Evolutionary conservation across 2,888 invertebrate species (phyloP).

Genomic region (Rambutsinella grinnellia): DNA sequence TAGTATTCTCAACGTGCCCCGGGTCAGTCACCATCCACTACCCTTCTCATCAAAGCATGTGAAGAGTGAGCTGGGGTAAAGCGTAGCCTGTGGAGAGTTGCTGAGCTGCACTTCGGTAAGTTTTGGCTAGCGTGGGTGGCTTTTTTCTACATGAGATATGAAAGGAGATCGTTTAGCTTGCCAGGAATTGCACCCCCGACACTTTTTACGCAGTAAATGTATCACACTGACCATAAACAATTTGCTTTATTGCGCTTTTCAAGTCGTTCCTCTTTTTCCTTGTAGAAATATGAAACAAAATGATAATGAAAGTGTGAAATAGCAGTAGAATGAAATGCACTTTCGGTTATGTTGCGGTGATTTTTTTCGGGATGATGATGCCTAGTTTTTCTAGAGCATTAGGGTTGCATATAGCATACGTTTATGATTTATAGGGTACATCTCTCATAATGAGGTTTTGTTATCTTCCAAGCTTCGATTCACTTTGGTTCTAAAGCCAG

Average conservation of each 20-base stretch:
- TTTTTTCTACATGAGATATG: background rate
- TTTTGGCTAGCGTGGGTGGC: background rate
- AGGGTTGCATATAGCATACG: conserved; percentile 18
- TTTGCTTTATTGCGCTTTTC: background rate
- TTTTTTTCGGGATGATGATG: background rate
- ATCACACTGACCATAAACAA: background rate
- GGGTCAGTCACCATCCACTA: too few species aligned
- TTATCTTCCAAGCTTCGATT: conserved; percentile 46
- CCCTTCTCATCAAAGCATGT: background rate
- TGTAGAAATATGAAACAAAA: too few species aligned
- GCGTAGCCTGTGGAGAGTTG: too few species aligned
- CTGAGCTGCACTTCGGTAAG: too few species aligned
- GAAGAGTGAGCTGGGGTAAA: background rate
- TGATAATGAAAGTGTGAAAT: background rate
- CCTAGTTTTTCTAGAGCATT: background rate
- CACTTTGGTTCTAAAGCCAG: conserved; percentile 32
- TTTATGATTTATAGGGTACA: conserved; percentile 45
- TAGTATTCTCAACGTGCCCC: too few species aligned
- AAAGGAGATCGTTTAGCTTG: background rate
- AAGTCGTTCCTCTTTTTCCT: too few species aligned
- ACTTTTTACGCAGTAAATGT: background rate
- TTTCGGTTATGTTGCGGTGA: background rate
- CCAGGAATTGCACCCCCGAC: background rate
- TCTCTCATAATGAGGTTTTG: conserved; percentile 7
- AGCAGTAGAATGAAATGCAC: background rate